phyloP scores from a whole-genome alignment of 2,888 invertebrate genomes.

The Sinhomidia bicolor region DNA sequence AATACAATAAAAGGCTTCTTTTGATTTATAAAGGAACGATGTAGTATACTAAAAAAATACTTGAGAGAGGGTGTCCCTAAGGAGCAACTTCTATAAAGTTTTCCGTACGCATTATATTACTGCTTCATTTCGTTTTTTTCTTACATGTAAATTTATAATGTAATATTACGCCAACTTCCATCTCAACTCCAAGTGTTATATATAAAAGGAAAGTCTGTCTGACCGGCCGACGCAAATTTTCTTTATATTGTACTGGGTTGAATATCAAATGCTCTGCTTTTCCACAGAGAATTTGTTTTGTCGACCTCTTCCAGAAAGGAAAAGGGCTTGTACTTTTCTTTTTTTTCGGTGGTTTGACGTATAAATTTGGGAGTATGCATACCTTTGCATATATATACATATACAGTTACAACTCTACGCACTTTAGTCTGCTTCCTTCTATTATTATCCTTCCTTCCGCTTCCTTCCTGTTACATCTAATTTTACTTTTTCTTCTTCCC shows the following conservation, averaged over 20 bases:
- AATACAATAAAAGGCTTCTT: conserved; percentile 39
- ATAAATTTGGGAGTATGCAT: background rate
- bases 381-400: too few species aligned
- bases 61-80: conserved; percentile 39
- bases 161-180: too few species aligned
- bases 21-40: conserved; percentile 57
- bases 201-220: too few species aligned
- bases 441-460: conserved; percentile 8
- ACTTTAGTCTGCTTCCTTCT: background rate
- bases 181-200: too few species aligned
- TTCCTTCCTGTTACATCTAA: background rate
- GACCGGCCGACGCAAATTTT: too few species aligned
- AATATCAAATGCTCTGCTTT: conserved; percentile 53
- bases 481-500: background rate
- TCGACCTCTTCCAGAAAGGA: conserved; percentile 4
- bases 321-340: background rate
- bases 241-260: conserved; percentile 59
- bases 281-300: conserved; percentile 33
- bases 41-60: conserved; percentile 34
- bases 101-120: too few species aligned
- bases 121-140: too few species aligned
- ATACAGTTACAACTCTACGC: too few species aligned
- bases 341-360: background rate
- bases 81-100: conserved; percentile 46
- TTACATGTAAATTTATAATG: too few species aligned